Evolutionary conservation across 2,113 vertebrate genomes (phyloP).

Genomic region (Synodontis membranacea): DNA sequence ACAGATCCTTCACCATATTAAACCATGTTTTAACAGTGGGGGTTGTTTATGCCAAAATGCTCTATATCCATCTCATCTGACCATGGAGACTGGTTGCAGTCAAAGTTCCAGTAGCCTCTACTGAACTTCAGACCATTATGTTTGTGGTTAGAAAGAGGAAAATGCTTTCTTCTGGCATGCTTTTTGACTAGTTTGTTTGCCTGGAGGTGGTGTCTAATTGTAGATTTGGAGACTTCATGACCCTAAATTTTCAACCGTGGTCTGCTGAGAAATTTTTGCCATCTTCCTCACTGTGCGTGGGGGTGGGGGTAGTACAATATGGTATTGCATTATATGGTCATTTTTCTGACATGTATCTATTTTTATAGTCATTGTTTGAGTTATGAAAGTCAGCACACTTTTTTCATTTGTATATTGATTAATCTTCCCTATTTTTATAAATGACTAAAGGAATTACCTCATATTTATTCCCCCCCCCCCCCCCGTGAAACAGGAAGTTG

Average conservation of each 20-base stretch:
- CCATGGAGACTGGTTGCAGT: background rate
- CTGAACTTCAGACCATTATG: background rate
- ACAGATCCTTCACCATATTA: background rate
- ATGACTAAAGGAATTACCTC: background rate
- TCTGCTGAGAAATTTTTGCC: background rate
- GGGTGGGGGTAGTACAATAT: background rate
- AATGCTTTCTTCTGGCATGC: background rate
- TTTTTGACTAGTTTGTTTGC: constrained; percentile 4
- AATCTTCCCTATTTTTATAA: background rate
- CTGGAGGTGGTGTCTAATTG: background rate
- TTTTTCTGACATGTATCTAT: background rate
- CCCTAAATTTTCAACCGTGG: background rate
- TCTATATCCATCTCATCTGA: background rate
- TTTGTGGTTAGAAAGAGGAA: background rate
- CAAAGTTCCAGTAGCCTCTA: background rate
- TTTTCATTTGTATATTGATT: background rate
- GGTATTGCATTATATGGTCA: background rate
- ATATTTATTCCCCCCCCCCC: background rate
- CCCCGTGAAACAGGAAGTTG: background rate
- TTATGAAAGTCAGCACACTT: background rate
- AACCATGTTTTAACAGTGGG: background rate
- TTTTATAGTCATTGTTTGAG: background rate
- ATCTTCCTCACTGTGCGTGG: background rate
- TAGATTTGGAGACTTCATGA: background rate
- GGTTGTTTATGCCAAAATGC: background rate